Conservation (phyloP, 2,113 vertebrate species). For the Serilophus lunatus region DNA sequence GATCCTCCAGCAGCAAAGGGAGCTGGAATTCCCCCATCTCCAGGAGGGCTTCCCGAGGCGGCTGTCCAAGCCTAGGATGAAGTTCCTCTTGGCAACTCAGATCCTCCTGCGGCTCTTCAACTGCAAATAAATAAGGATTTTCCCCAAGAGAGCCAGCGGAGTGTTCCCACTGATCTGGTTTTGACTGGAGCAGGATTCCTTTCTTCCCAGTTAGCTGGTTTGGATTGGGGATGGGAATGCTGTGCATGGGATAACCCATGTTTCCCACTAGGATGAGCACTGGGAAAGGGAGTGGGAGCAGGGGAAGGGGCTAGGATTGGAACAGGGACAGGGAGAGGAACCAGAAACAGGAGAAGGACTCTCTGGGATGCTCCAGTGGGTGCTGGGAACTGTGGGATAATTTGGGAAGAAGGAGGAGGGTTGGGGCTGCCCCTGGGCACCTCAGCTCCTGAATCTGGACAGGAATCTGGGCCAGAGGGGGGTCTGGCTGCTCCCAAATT, state of each 20-base stretch:
- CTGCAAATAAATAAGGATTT: neutral
- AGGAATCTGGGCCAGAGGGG: too few relatives aligned
- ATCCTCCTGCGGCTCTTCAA: neutral
- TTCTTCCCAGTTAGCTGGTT: neutral
- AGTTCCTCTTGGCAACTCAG: neutral
- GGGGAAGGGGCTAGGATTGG: neutral
- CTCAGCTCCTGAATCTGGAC: too few relatives aligned
- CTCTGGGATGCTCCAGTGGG: neutral
- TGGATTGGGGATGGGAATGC: neutral
- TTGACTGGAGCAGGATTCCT: neutral
- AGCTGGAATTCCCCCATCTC: neutral
- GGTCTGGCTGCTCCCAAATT: neutral
- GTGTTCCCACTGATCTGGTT: neutral
- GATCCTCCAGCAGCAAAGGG: neutral
- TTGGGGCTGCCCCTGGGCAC: fast-evolving
- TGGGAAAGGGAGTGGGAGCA: neutral
- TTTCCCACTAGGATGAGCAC: neutral
- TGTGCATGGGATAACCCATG: neutral
- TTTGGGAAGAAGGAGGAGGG: neutral
- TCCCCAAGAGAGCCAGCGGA: neutral
- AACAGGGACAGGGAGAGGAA: neutral
- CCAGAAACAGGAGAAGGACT: neutral
- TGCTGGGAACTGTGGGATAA: neutral
- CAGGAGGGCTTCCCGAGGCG: neutral
- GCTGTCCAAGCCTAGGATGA: neutral